Evolutionary conservation across 30 jellyfish, hydroid and myxozoan species (phyloP).

Genomic region (Cassiopea xamachana): DNA sequence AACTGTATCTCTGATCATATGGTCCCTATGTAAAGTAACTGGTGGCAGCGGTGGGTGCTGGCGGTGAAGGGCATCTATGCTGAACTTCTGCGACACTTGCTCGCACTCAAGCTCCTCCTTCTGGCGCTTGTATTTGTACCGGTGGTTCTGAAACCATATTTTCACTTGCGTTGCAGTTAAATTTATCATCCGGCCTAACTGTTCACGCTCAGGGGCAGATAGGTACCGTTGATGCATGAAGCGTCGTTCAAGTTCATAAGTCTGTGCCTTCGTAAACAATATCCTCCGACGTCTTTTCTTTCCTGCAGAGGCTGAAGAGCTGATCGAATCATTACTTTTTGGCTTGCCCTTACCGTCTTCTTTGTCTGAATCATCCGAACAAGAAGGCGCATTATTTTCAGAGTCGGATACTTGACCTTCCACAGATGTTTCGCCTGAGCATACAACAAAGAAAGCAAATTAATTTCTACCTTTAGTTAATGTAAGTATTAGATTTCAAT

Average conservation of each 20-base stretch:
- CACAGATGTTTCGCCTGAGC: conserved; percentile 5
- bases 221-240: conserved; percentile 81
- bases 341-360: conserved; percentile 13
- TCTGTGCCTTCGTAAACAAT: conserved; percentile 80
- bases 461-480: neutral
- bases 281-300: conserved; percentile 82
- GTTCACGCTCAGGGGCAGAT: conserved; percentile 93
- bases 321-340: conserved; percentile 37
- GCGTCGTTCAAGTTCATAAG: conserved; percentile 80
- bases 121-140: conserved; percentile 83
- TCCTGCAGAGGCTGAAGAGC: conserved; percentile 45
- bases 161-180: conserved; percentile 84
- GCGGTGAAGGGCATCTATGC: conserved; percentile 34
- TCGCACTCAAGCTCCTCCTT: conserved; percentile 78
- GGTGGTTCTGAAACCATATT: conserved; percentile 89
- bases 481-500: no score
- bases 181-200: conserved; percentile 81
- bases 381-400: conserved; percentile 18
- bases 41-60: conserved; percentile 38
- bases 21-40: conserved; percentile 29
- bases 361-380: conserved; percentile 50
- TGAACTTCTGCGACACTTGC: conserved; percentile 48
- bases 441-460: neutral
- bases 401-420: conserved; percentile 37
- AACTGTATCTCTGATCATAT: conserved; percentile 26